phyloP scores from a whole-genome alignment of 2,113 vertebrate genomes.

The Atrichornis clamosus region DNA sequence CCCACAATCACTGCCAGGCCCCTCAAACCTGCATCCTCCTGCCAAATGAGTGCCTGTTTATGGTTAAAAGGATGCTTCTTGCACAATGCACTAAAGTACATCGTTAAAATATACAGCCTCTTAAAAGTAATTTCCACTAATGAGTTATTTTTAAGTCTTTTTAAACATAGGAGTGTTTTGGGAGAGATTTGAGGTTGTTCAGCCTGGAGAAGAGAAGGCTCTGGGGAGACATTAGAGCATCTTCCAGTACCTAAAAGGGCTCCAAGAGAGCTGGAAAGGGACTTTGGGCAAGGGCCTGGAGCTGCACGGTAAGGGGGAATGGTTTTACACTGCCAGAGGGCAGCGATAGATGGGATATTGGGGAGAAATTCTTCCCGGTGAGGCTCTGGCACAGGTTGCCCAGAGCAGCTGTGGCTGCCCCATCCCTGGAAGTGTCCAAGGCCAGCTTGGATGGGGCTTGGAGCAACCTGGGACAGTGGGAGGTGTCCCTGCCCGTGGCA shows the following conservation, averaged over 20 bases:
- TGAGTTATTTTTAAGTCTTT: conserved; percentile 16
- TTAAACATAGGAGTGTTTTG: not conserved
- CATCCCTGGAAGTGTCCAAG: not conserved
- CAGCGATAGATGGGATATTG: not conserved
- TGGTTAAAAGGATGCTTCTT: not conserved
- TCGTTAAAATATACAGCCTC: not conserved
- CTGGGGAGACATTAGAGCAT: not conserved
- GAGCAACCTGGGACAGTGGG: fast-evolving
- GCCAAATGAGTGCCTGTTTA: not conserved
- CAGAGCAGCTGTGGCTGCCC: not conserved
- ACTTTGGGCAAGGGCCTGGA: not conserved
- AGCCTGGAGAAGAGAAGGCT: not conserved
- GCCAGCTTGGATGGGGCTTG: fast-evolving
- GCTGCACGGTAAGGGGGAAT: not conserved
- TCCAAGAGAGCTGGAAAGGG: not conserved
- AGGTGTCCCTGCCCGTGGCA: not conserved
- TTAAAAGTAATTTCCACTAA: conserved; percentile 8
- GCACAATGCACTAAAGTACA: not conserved
- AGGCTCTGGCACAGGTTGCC: not conserved
- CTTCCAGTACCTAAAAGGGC: not conserved
- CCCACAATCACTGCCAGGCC: not conserved
- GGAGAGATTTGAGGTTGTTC: not conserved
- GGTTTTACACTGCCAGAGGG: not conserved
- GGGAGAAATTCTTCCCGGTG: not conserved
- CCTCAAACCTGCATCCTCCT: not conserved